These are phyloP conservation scores for Solea senegalensis DNA, from an alignment of 2,113 vertebrate species.

Conservation along the genomic window DNA sequence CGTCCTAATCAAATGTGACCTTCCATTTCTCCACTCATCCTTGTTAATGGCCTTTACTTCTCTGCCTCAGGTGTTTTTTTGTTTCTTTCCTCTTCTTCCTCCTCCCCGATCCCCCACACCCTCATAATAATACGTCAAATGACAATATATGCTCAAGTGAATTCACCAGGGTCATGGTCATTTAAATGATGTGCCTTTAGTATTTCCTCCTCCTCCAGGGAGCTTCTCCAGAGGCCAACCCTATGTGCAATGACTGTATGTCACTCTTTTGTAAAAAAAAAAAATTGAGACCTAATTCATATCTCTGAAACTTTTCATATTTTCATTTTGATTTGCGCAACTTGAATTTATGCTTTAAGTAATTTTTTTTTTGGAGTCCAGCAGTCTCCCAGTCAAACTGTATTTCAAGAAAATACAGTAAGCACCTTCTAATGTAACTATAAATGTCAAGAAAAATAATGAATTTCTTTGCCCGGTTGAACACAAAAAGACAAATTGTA, in stretches of 20 bases:
- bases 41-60: conserved; percentile 1
- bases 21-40: conserved; percentile 21
- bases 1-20: conserved; percentile 47
- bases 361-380: too few species aligned
- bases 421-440: too few species aligned
- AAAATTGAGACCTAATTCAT: too few species aligned
- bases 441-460: too few species aligned
- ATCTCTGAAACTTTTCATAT: too few species aligned
- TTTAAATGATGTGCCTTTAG: neutral
- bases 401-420: too few species aligned
- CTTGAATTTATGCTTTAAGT: too few species aligned
- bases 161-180: neutral
- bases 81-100: neutral
- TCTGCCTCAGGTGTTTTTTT: conserved; percentile 14
- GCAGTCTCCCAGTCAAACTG: too few species aligned
- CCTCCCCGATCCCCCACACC: neutral
- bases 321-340: too few species aligned
- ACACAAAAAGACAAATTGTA: too few species aligned
- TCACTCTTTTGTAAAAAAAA: too few species aligned
- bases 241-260: neutral
- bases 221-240: neutral
- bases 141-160: neutral
- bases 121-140: neutral
- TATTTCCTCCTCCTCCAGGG: neutral
- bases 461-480: too few species aligned